Conservation (phyloP, 2,888 invertebrate genomes). For the Idaea straminata region DNA sequence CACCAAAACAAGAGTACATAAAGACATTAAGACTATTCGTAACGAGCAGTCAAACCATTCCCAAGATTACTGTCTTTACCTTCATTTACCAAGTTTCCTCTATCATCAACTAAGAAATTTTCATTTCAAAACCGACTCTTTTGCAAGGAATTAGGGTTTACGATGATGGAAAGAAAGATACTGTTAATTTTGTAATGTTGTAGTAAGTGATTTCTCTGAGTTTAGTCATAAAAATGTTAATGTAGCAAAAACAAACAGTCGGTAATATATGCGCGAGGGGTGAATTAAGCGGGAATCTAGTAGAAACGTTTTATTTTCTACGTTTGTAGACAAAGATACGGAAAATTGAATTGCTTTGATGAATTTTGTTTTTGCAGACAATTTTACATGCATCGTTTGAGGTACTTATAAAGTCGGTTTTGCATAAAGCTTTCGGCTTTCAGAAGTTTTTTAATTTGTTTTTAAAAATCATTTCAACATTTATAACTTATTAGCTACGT, state of each 20-base stretch:
- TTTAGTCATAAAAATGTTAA: conserved; percentile 80
- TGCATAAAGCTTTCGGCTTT: neutral
- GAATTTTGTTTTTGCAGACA: conserved; percentile 40
- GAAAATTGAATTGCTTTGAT: conserved; percentile 50
- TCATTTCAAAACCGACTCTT: conserved; percentile 23
- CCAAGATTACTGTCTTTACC: conserved; percentile 21
- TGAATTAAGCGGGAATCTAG: conserved; percentile 55
- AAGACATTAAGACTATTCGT: conserved; percentile 26
- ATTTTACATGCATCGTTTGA: conserved; percentile 10
- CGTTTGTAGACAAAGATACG: conserved; percentile 45
- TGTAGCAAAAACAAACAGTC: conserved; percentile 75
- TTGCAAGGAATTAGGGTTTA: conserved; percentile 10
- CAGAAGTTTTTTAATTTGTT: neutral
- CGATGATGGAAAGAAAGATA: conserved; percentile 7
- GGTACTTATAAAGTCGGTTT: neutral
- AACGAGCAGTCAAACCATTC: conserved; percentile 30
- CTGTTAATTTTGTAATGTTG: conserved; percentile 43
- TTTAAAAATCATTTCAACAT: neutral
- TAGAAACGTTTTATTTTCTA: conserved; percentile 44
- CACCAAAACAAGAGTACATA: conserved; percentile 12
- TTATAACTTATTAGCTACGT: neutral
- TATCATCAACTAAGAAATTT: neutral
- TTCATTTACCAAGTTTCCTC: conserved; percentile 6
- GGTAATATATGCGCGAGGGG: conserved; percentile 74
- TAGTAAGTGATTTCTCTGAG: conserved; percentile 72